These are phyloP conservation scores for Hartigia nigra DNA, from an alignment of 2,888 invertebrate species.

Conservation along the genomic window DNA sequence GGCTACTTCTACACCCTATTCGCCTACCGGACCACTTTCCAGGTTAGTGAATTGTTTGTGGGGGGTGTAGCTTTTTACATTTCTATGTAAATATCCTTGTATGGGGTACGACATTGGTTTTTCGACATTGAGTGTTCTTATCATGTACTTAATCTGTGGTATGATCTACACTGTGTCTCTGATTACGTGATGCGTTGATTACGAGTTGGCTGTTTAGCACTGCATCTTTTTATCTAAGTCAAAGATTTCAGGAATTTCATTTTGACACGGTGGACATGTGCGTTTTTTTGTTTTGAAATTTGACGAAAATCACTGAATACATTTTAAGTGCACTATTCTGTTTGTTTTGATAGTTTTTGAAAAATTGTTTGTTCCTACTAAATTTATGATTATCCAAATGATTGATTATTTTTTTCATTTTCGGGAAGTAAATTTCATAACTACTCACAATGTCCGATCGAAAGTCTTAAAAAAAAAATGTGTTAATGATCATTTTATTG, in stretches of 20 bases:
- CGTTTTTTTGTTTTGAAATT: background rate
- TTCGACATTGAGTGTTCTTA: background rate
- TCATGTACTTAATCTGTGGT: background rate
- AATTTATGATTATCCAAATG: no score
- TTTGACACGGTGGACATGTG: background rate
- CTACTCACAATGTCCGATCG: no score
- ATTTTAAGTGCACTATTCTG: no score
- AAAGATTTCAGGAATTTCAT: background rate
- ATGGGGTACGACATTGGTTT: background rate
- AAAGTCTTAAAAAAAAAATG: no score
- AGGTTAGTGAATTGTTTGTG: constrained; percentile 44
- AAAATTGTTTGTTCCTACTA: no score
- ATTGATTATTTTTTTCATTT: background rate
- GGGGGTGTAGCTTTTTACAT: background rate
- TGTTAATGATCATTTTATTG: background rate
- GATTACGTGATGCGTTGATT: background rate
- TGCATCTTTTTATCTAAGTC: background rate
- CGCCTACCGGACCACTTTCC: constrained; percentile 49
- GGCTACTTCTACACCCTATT: constrained; percentile 43
- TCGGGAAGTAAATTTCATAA: no score
- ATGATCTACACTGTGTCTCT: background rate
- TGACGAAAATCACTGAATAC: background rate
- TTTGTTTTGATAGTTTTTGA: no score
- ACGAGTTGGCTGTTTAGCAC: background rate
- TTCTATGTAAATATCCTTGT: background rate